Evolutionary conservation across 2,888 invertebrate genomes (phyloP).

Genomic region (Lasioglossum oenotherae): DNA sequence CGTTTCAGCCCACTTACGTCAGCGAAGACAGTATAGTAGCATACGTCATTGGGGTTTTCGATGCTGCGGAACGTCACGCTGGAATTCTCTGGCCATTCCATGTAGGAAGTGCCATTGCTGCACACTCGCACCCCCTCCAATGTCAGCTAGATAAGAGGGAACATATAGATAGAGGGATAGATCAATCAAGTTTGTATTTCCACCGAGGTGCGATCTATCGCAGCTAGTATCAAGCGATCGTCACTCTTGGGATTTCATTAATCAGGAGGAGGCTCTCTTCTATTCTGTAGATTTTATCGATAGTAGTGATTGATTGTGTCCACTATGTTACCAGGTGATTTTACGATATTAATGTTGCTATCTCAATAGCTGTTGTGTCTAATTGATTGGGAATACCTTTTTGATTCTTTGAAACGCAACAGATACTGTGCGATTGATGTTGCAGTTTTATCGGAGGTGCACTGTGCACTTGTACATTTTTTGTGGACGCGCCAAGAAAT

Average conservation of each 20-base stretch:
- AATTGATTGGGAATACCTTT: not conserved
- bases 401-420: not conserved
- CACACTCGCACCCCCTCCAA: slow-evolving; percentile 74
- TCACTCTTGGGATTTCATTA: not conserved
- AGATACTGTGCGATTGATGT: not conserved
- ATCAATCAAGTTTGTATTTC: slow-evolving; percentile 2
- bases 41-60: slow-evolving; percentile 68
- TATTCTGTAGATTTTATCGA: not conserved
- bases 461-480: no score
- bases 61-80: slow-evolving; percentile 75
- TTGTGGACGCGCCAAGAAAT: not conserved
- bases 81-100: slow-evolving; percentile 74
- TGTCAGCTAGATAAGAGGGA: slow-evolving; percentile 67
- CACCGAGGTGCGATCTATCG: not conserved
- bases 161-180: not conserved
- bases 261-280: not conserved
- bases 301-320: slow-evolving; percentile 8
- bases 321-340: not conserved
- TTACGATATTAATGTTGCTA: not conserved
- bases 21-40: slow-evolving; percentile 79
- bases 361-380: not conserved
- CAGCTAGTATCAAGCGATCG: not conserved
- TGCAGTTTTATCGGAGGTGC: not conserved
- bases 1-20: slow-evolving; percentile 74
- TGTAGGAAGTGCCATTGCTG: slow-evolving; percentile 68